A percentile compares a stretch with the other conserved stretches of the same genome.
These are phyloP conservation scores for Chlorodrepanis virens DNA, from an alignment of 2,113 vertebrate genomes.

Conservation along the genomic window DNA sequence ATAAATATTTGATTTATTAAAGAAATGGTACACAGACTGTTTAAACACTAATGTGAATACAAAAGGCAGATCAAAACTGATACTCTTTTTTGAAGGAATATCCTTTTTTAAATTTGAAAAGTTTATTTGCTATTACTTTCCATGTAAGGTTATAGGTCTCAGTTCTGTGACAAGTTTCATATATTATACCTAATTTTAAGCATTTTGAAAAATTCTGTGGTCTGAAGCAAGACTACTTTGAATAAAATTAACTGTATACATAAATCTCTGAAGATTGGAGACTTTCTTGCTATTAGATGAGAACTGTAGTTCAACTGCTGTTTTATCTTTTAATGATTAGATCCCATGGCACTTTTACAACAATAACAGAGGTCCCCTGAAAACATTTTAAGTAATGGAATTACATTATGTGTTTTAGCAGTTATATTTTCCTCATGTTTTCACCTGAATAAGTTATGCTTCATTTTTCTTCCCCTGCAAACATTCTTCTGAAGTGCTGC, in stretches of 20 bases:
- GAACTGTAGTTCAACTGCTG: not conserved
- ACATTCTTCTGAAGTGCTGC: not conserved
- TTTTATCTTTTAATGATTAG: slow-evolving; percentile 4
- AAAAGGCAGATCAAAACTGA: not conserved
- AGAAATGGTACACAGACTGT: not conserved
- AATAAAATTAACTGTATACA: not conserved
- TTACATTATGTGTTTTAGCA: not conserved
- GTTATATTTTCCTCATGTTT: not conserved
- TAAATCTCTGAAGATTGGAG: not conserved
- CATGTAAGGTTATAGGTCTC: not conserved
- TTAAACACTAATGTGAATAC: not conserved
- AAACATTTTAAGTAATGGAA: not conserved
- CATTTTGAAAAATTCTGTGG: not conserved
- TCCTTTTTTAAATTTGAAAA: not conserved
- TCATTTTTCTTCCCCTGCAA: not conserved
- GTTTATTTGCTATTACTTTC: not conserved
- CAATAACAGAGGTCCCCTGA: not conserved
- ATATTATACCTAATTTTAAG: not conserved
- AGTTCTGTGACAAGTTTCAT: not conserved
- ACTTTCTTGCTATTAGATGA: not conserved
- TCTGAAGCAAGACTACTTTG: not conserved
- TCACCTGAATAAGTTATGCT: not conserved
- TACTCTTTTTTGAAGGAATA: not conserved
- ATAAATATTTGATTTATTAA: not conserved
- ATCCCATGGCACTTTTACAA: not conserved